These are phyloP conservation scores for Asobara japonica DNA, from an alignment of 1,140 invertebrate genomes.

Conservation along the genomic window DNA sequence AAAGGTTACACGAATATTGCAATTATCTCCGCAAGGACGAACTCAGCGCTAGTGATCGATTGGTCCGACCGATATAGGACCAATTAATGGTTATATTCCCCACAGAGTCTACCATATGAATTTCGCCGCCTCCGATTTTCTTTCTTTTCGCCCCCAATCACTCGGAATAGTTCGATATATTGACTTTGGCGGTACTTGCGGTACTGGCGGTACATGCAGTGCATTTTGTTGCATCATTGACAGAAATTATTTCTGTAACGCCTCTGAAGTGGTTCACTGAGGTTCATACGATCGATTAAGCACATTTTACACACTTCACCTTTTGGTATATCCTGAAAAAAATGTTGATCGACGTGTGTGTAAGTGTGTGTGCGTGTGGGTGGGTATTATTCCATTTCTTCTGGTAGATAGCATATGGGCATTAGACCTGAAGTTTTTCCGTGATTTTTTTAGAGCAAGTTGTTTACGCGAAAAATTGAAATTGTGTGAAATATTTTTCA, in stretches of 20 bases:
- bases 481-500: too few species aligned
- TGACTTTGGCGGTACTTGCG: neutral
- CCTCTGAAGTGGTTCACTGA: constrained; percentile 12
- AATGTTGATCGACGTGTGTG: neutral
- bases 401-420: too few species aligned
- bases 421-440: too few species aligned
- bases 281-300: neutral
- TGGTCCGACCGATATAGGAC: neutral
- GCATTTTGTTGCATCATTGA: neutral
- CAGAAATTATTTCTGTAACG: neutral
- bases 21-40: constrained; percentile 1
- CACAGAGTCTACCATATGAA: neutral
- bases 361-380: too few species aligned
- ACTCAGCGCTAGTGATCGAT: neutral
- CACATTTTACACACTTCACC: too few species aligned
- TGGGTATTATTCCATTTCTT: too few species aligned
- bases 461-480: too few species aligned
- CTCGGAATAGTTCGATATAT: neutral
- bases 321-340: neutral
- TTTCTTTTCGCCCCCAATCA: neutral
- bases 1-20: constrained; percentile 3
- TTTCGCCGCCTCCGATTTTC: neutral
- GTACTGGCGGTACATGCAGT: neutral
- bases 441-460: too few species aligned
- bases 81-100: constrained; percentile 3